Evolutionary conservation across 2,888 invertebrate genomes (phyloP), one percentile per base, ranked within the genome.

Genomic region (Rutpela maculata): DNA sequence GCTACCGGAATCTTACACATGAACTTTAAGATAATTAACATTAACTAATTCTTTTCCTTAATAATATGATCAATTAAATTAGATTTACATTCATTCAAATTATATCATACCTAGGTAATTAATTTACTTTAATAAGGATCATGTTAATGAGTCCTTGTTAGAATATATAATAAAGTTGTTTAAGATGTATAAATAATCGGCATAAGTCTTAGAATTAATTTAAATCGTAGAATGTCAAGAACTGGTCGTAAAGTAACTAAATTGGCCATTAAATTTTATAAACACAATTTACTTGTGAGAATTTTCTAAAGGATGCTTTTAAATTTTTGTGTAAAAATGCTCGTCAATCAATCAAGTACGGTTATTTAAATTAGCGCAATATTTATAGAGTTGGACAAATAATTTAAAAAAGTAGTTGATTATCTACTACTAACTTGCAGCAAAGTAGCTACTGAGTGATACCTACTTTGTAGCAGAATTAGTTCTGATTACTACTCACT

Each of bases 111-210:
- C 50, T 50, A 50, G n/a, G n/a, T 3, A 50, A 50, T 50, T 50
- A 50, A 50, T 50, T 50, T 50, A 50, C n/a, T 50, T n/a, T 50
- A 50, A 50, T 50, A 50, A 50, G 50, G 50, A 50, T 50, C 50
- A 50, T 50, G 50, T 50, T 50, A 50, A 50, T 50, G n/a, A 50
- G 50, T 50, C 1, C 50, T 50, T 50, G n/a, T 50, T 50, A 50
- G 50, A 50, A 50, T 50, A 50, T 50, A n/a, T 50, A 50, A 50
- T 50, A 50, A n/a, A 50, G 50, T 50, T 50, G n/a, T 50, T 50
- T 50, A 50, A 50, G 50, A 50, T n/a, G 5, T 50, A 50, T 50
- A 50, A 50, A 50, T 50, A 50, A 50, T 17, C 50, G n/a, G 50
- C 6, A 50, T 50, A 50, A 50, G 50, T 50, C 12, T 50, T n/a